Evolutionary conservation across 2,888 invertebrate genomes (phyloP).

Genomic region (Pheosia gnoma): DNA sequence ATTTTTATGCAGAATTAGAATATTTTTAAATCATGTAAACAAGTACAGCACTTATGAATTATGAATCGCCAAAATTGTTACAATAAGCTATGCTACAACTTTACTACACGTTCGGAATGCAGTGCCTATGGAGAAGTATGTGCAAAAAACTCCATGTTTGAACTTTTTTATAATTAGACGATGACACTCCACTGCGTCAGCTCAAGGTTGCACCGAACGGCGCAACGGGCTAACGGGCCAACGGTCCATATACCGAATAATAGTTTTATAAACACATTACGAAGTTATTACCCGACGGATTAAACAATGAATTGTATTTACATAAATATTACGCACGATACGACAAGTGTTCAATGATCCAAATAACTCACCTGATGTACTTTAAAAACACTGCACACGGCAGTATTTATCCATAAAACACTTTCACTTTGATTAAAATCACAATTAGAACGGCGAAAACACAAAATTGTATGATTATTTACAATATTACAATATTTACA

Average conservation of each 20-base stretch:
- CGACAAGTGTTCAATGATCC: constrained; percentile 43
- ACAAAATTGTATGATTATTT: constrained; percentile 56
- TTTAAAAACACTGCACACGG: constrained; percentile 33
- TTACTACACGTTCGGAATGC: no score
- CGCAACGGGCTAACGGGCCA: constrained; percentile 39
- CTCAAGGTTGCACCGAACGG: constrained; percentile 64
- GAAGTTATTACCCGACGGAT: constrained; percentile 35
- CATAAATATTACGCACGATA: constrained; percentile 34
- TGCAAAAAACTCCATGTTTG: no score
- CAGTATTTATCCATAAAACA: constrained; percentile 61
- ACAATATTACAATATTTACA: constrained; percentile 75
- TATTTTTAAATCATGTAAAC: no score
- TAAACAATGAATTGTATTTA: constrained; percentile 40
- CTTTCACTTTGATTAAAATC: constrained; percentile 46
- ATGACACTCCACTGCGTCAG: constrained; percentile 52
- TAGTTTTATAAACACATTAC: constrained; percentile 31
- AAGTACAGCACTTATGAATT: no score
- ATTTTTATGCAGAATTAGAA: no score
- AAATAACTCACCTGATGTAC: constrained; percentile 59
- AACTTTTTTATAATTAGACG: no score
- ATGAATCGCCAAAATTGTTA: no score
- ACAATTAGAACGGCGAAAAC: constrained; percentile 38
- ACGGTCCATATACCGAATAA: constrained; percentile 30
- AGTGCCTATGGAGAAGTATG: no score
- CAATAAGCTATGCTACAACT: no score